Evolutionary conservation across 2,888 invertebrate genomes (phyloP), one percentile per base, ranked within the genome.

Genomic region (Dryomyza anilis): DNA sequence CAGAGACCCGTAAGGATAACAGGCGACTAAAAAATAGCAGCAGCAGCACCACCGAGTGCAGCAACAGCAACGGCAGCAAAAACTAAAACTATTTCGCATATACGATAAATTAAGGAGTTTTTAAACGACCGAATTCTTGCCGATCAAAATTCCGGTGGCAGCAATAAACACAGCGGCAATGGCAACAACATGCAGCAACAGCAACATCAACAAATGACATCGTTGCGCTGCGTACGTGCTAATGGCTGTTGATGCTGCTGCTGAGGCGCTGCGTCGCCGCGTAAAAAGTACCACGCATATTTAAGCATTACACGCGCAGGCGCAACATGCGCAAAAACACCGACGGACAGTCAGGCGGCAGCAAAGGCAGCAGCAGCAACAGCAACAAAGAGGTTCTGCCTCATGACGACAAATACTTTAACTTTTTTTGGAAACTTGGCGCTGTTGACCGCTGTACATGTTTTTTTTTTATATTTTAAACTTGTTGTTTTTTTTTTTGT

Each of bases 101-200:
- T 76, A 79, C 78, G 80, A 81, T 81, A 81, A 82, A 81, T 82
- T 81, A 82, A 82, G 77, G 78, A 81, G 78, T 81, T 82, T 79
- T 82, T 81, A 76, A 79, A 79, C 76, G 81, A 77, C 78, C 78
- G 78, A 82, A 82, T 82, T 82, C 82, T 77, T 82, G 80, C 81
- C 82, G 82, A 81, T 83, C 83, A 82, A 82, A 82, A 82, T 82
- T 82, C 81, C 81, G 76, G 73, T 78, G 75, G 76, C 71, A 68
- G 68, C 74, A 74, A 77, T 74, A 74, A 74, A 46, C 36, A 55
- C 43, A n/a, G 56, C 53, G 46, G 39, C 48, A 56, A 25, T 36
- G n/a, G 23, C 39, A 39, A 39, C n/a, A n/a, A n/a, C n/a, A n/a
- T n/a, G n/a, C n/a, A n/a, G n/a, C n/a, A n/a, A n/a, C n/a, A n/a